Conservation (phyloP, 2,113 vertebrate species). For the Panthera tigris region DNA sequence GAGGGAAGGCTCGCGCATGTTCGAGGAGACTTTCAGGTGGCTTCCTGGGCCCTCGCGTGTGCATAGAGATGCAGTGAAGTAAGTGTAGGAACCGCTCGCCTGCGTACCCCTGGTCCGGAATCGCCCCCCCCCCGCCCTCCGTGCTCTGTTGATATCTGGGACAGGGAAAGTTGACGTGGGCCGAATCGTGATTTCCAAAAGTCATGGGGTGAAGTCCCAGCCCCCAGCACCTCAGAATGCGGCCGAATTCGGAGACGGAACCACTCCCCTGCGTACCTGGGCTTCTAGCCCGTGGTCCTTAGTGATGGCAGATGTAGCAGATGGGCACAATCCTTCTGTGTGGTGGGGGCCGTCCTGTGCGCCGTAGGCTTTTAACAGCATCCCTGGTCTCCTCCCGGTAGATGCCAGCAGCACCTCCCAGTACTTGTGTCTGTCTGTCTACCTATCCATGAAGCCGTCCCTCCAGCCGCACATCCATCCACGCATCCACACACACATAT, state of each 20-base stretch:
- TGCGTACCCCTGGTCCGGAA: not conserved
- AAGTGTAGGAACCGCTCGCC: not conserved
- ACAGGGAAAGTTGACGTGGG: not conserved
- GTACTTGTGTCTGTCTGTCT: too few species aligned
- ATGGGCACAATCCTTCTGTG: not conserved
- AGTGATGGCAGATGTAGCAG: accelerated
- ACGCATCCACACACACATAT: accelerated
- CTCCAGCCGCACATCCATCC: too few species aligned
- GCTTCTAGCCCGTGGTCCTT: not conserved
- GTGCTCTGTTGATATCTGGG: not conserved
- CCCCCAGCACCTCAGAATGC: not conserved
- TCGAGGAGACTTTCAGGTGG: not conserved
- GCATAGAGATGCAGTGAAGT: too few species aligned
- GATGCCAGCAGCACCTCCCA: not conserved
- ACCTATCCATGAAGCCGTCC: not conserved
- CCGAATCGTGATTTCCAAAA: not conserved
- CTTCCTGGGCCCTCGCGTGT: not conserved
- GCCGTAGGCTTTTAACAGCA: not conserved
- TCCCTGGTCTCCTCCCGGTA: not conserved
- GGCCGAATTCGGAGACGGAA: not conserved
- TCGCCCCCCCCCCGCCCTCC: accelerated
- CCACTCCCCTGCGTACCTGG: too few species aligned
- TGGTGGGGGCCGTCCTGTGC: not conserved
- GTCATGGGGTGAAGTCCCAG: not conserved
- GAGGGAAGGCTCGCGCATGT: not conserved